A percentile compares a stretch with the other conserved stretches of the same genome.
Evolutionary conservation across 2,888 invertebrate species (phyloP).

Genomic region (Andrena bicolor): DNA sequence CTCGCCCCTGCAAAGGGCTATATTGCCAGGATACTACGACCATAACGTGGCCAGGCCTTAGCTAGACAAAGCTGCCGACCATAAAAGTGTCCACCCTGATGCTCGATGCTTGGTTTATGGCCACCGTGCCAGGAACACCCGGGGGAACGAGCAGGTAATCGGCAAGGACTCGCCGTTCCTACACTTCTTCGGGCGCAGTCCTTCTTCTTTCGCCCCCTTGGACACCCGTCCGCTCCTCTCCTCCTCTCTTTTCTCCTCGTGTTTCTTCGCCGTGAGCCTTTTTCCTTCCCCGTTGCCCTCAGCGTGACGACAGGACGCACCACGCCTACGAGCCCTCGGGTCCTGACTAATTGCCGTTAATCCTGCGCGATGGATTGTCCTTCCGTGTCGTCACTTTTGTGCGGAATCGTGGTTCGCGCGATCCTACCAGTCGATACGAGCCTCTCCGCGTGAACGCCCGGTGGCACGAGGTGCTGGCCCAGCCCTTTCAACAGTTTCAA

Average conservation of each 20-base stretch:
- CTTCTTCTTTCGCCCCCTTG: constrained; percentile 4
- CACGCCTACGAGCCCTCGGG: constrained; percentile 69
- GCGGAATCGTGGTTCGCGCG: constrained; percentile 8
- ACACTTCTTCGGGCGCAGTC: background rate
- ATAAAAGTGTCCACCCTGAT: constrained; percentile 81
- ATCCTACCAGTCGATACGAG: constrained; percentile 14
- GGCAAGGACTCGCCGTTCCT: constrained; percentile 40
- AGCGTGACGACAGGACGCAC: constrained; percentile 69
- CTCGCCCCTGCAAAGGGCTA: constrained; percentile 43
- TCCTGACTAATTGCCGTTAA: constrained; percentile 75
- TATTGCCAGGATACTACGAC: constrained; percentile 54
- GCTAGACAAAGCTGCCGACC: constrained; percentile 78
- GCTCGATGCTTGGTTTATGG: constrained; percentile 77
- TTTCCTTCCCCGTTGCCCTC: constrained; percentile 9
- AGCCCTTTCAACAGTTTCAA: background rate
- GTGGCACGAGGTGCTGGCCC: too few species aligned
- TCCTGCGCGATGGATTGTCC: constrained; percentile 58
- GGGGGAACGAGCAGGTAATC: constrained; percentile 63
- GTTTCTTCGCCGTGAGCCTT: background rate
- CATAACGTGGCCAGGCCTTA: constrained; percentile 54
- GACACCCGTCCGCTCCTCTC: background rate
- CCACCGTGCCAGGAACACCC: constrained; percentile 68
- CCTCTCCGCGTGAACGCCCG: background rate
- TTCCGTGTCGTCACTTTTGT: constrained; percentile 49
- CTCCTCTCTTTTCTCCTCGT: constrained; percentile 2